phyloP scores from a whole-genome alignment of 2,888 invertebrate species.

The Eubasilissa splendida region DNA sequence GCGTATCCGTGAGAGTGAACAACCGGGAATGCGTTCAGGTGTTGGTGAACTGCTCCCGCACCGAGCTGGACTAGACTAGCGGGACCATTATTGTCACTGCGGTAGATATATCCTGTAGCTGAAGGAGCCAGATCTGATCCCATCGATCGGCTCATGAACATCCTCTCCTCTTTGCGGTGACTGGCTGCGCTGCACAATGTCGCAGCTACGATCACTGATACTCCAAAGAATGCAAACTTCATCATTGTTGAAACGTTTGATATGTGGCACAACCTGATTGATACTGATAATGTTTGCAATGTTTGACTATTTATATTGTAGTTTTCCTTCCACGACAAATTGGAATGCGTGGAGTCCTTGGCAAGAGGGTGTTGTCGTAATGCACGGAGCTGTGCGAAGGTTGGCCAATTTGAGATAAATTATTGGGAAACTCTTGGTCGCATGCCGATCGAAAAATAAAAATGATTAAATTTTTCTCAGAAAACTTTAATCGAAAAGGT shows the following conservation, averaged over 20 bases:
- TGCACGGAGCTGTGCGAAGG: constrained; percentile 41
- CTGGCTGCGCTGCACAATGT: constrained; percentile 62
- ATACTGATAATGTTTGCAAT: constrained; percentile 43
- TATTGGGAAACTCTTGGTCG: constrained; percentile 49
- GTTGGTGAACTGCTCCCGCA: constrained; percentile 68
- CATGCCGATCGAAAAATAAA: neutral
- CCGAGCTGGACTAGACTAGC: constrained; percentile 70
- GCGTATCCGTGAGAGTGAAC: neutral
- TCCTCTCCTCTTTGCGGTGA: constrained; percentile 70
- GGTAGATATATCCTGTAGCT: constrained; percentile 74
- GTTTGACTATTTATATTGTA: constrained; percentile 53
- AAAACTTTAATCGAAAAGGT: too few species aligned
- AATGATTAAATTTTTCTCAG: too few species aligned
- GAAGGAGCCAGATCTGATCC: constrained; percentile 75
- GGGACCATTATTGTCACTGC: constrained; percentile 69
- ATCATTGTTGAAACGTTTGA: constrained; percentile 33
- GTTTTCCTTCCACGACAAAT: constrained; percentile 42
- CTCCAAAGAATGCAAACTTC: constrained; percentile 33
- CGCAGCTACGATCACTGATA: constrained; percentile 27
- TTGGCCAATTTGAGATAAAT: constrained; percentile 48
- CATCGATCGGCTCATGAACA: constrained; percentile 73
- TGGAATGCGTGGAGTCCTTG: constrained; percentile 52
- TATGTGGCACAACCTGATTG: constrained; percentile 41
- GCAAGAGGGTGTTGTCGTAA: constrained; percentile 52
- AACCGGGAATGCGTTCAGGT: constrained; percentile 63